Percentiles rank a stretch among this genome's conserved stretches.
phyloP scores from a whole-genome alignment of 2,113 vertebrate species.

The Chloroceryle aenea region DNA sequence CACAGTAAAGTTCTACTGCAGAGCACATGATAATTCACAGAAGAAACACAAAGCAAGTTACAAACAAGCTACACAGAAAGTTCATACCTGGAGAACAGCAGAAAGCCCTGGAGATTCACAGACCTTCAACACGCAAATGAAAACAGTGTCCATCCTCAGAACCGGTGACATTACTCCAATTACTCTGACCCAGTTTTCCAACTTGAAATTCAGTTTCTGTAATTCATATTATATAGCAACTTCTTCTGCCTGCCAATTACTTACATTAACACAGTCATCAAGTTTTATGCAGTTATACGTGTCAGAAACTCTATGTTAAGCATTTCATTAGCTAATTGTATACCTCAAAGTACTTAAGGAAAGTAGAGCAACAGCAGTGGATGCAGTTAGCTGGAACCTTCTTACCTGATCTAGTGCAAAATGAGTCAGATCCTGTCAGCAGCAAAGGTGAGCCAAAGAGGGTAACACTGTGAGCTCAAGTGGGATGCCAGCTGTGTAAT shows the following conservation, averaged over 20 bases:
- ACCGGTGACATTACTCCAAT: not conserved
- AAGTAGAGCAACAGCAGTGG: not conserved
- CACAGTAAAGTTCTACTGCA: not conserved
- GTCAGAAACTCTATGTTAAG: not conserved
- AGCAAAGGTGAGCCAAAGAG: accelerated
- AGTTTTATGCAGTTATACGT: not conserved
- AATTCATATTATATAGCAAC: not conserved
- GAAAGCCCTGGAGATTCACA: not conserved
- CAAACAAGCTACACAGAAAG: not conserved
- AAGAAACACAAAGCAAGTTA: not conserved
- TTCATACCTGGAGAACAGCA: not conserved
- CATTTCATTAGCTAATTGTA: not conserved
- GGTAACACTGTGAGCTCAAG: accelerated
- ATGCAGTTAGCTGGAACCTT: not conserved
- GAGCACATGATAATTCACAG: not conserved
- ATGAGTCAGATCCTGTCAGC: not conserved
- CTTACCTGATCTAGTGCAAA: not conserved
- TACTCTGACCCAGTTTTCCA: not conserved
- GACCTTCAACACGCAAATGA: not conserved
- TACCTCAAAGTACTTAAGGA: not conserved
- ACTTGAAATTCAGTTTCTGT: not conserved
- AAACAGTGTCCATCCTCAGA: not conserved
- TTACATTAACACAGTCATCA: not conserved
- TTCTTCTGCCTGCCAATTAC: not conserved
- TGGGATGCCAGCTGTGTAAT: accelerated